A percentile compares a stretch with the other conserved stretches of the same genome.
Evolutionary conservation across 2,888 invertebrate species (phyloP).

Genomic region (Macroteleia sp.): DNA sequence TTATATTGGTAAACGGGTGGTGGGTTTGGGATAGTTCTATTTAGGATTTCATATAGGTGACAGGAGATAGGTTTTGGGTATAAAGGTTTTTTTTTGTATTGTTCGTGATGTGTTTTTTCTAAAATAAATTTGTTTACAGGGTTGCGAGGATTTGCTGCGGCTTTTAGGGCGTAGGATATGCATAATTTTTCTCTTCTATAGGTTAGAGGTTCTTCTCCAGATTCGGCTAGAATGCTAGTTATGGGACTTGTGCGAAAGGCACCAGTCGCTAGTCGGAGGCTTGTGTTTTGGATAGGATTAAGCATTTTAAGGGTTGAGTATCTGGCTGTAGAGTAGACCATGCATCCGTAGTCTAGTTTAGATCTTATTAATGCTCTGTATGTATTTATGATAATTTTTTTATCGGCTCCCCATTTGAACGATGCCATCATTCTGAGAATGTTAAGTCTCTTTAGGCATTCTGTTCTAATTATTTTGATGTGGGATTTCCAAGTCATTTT

Average conservation of each 20-base stretch:
- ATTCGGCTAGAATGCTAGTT: neutral
- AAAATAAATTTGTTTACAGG: neutral
- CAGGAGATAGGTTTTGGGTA: neutral
- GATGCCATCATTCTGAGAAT: neutral
- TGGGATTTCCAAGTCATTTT: neutral
- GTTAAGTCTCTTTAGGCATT: neutral
- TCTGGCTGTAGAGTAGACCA: constrained; percentile 13
- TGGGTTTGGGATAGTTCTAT: neutral
- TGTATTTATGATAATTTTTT: neutral
- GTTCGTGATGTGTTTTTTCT: neutral
- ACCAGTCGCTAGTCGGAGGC: neutral
- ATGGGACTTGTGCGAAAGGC: constrained; percentile 1
- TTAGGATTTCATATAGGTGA: neutral
- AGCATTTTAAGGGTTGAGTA: neutral
- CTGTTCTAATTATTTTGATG: neutral
- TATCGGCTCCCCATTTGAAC: neutral
- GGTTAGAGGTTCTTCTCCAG: neutral
- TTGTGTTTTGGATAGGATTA: neutral
- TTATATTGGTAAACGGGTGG: neutral
- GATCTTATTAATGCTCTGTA: neutral
- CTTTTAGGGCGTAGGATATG: constrained; percentile 8
- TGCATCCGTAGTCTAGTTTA: constrained; percentile 64
- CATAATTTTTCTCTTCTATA: neutral
- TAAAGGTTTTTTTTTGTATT: neutral
- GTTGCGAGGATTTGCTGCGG: neutral